Percentiles rank a stretch among this genome's conserved stretches.
phyloP scores from a whole-genome alignment of 2,113 vertebrate genomes.

The Tinamus guttatus region DNA sequence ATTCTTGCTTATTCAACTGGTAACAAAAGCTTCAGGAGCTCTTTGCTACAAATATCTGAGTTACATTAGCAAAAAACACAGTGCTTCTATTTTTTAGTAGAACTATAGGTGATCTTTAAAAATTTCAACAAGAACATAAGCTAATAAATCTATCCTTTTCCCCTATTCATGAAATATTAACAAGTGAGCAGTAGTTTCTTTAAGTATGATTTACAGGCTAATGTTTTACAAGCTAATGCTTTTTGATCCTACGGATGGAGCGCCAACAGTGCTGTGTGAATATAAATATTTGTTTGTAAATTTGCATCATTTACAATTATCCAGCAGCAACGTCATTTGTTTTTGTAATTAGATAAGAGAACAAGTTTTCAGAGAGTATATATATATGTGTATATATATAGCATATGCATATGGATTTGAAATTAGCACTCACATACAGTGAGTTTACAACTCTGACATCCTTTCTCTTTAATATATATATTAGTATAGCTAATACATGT shows the following conservation, averaged over 20 bases:
- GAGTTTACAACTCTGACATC: not conserved
- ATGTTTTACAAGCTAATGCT: not conserved
- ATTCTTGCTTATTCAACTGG: not conserved
- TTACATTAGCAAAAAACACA: not conserved
- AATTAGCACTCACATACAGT: not conserved
- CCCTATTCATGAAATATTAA: not conserved
- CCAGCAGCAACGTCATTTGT: not conserved
- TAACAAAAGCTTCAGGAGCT: not conserved
- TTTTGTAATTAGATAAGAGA: not conserved
- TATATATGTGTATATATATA: not conserved
- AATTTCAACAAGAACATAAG: not conserved
- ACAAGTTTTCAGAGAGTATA: not conserved
- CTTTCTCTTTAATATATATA: not conserved
- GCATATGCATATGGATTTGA: not conserved
- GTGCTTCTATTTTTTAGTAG: not conserved
- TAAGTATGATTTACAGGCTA: not conserved
- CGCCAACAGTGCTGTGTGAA: not conserved
- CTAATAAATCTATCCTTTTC: not conserved
- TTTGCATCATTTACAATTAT: not conserved
- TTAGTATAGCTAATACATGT: not conserved
- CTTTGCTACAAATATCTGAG: not conserved
- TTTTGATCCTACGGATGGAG: not conserved
- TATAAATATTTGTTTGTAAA: not conserved
- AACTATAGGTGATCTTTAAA: not conserved
- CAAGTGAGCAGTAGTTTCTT: not conserved